A percentile compares a stretch with the other conserved stretches of the same genome.
Conservation (phyloP, 2,113 vertebrate genomes). For the Apteryx mantelli region DNA sequence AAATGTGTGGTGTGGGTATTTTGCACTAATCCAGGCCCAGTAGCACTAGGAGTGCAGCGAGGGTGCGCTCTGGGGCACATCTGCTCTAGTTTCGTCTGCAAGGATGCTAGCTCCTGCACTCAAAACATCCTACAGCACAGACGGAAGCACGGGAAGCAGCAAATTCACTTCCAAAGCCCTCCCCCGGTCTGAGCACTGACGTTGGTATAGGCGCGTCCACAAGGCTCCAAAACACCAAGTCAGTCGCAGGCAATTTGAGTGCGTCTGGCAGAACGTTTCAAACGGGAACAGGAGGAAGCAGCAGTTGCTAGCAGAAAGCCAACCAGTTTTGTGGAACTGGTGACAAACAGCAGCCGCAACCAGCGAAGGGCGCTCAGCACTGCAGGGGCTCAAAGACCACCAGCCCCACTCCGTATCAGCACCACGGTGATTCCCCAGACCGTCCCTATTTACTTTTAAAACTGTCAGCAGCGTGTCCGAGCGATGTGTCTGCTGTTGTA, state of each 20-base stretch:
- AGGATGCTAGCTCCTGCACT: not conserved
- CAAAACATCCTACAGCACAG: too few species aligned
- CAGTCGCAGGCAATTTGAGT: not conserved
- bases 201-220: not conserved
- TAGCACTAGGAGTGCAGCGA: not conserved
- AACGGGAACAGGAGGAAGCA: too few species aligned
- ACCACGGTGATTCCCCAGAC: too few species aligned
- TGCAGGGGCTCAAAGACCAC: not conserved
- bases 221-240: not conserved
- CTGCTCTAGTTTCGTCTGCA: not conserved
- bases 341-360: not conserved
- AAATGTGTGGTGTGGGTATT: too few species aligned
- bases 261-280: not conserved
- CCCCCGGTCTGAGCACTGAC: too few species aligned
- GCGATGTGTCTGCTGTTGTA: too few species aligned
- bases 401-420: too few species aligned
- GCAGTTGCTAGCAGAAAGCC: too few species aligned
- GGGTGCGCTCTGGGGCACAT: too few species aligned
- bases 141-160: too few species aligned
- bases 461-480: not conserved
- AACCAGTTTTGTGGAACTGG: not conserved
- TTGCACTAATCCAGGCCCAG: fast-evolving
- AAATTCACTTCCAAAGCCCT: too few species aligned
- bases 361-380: not conserved
- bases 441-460: not conserved